Evolutionary conservation across 2,113 vertebrate species (phyloP).

Genomic region (Hippolais icterina): DNA sequence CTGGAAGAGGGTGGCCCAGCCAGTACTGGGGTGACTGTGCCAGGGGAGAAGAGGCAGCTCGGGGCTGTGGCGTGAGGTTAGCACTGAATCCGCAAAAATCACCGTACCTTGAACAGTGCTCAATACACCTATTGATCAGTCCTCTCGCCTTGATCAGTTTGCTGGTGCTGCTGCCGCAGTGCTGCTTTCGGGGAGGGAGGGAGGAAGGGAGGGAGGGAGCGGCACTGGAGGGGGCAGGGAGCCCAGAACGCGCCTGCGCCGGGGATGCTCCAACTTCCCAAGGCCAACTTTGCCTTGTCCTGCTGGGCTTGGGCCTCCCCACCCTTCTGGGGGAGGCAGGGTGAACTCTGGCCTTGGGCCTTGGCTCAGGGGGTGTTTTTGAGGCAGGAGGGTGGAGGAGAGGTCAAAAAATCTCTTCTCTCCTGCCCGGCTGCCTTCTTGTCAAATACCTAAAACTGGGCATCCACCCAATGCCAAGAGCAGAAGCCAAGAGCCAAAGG

Average conservation of each 20-base stretch:
- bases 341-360: fast-evolving
- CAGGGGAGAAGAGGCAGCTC: background rate
- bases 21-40: fast-evolving
- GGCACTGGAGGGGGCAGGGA: background rate
- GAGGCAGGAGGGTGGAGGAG: background rate
- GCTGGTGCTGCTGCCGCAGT: conserved; percentile 64
- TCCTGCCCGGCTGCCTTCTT: background rate
- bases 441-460: background rate
- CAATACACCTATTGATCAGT: conserved; percentile 77
- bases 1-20: background rate
- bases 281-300: background rate
- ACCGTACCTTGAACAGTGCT: conserved; percentile 75
- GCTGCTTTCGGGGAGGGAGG: conserved; percentile 45
- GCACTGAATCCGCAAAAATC: conserved; percentile 76
- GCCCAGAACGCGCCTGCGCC: background rate
- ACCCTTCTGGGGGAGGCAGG: background rate
- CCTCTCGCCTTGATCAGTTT: conserved; percentile 58
- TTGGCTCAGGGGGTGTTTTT: background rate
- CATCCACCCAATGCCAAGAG: fast-evolving
- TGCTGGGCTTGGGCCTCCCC: background rate
- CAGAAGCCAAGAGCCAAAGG: background rate
- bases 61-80: conserved; percentile 13
- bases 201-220: background rate
- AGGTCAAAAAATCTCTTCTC: background rate
- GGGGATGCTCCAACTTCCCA: background rate